Evolutionary conservation across 2,888 invertebrate genomes (phyloP).

Genomic region (Amblyteles armatorius): DNA sequence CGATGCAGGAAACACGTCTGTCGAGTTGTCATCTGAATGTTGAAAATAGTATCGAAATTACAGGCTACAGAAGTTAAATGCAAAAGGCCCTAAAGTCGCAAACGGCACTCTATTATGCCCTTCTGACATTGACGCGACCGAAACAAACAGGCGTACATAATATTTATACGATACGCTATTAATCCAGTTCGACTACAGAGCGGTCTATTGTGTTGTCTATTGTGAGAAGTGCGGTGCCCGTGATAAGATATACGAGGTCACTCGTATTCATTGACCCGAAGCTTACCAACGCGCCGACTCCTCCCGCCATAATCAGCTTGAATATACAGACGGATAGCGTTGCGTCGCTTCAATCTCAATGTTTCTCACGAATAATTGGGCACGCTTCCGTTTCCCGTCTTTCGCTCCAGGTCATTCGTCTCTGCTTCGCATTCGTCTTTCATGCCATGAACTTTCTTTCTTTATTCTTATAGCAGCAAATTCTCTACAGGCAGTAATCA

Average conservation of each 20-base stretch:
- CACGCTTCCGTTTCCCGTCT: slow-evolving; percentile 47
- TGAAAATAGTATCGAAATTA: too few species aligned
- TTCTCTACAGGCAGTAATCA: background rate
- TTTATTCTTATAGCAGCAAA: slow-evolving; percentile 13
- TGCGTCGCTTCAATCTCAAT: slow-evolving; percentile 29
- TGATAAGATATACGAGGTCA: slow-evolving; percentile 59
- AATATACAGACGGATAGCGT: slow-evolving; percentile 6
- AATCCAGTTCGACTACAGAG: slow-evolving; percentile 47
- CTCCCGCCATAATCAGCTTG: slow-evolving; percentile 12
- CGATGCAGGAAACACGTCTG: too few species aligned
- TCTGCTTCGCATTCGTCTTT: slow-evolving; percentile 39
- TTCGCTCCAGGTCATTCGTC: slow-evolving; percentile 41
- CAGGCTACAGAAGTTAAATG: background rate
- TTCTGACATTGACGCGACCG: background rate
- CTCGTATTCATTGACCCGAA: slow-evolving; percentile 34
- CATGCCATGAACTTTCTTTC: background rate
- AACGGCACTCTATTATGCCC: background rate
- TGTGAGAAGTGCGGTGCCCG: slow-evolving; percentile 28
- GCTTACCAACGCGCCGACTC: slow-evolving; percentile 28
- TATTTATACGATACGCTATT: slow-evolving; percentile 13
- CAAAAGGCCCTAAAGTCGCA: background rate
- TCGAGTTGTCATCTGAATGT: too few species aligned
- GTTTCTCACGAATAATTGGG: slow-evolving; percentile 42
- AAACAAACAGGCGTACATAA: background rate
- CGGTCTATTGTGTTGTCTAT: background rate